Percentiles rank a stretch among this genome's conserved stretches.
phyloP scores from a whole-genome alignment of 2,888 invertebrate species.

The Hipparchia sbordonii region DNA sequence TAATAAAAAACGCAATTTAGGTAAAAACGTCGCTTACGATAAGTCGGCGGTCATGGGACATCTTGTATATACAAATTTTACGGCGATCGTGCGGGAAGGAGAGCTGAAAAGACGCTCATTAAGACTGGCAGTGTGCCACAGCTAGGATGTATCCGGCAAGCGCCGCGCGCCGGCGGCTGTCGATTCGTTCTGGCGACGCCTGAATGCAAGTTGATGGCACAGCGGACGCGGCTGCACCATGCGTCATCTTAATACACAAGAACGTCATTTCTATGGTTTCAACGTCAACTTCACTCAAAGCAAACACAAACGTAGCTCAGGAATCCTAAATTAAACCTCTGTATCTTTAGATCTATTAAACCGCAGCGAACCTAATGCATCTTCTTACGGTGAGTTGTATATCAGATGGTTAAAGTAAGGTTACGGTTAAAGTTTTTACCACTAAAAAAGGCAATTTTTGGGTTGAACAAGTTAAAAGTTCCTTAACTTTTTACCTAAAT shows the following conservation, averaged over 20 bases:
- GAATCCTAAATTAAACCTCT: constrained; percentile 19
- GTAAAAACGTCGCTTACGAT: no score
- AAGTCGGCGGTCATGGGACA: no score
- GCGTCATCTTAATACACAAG: constrained; percentile 59
- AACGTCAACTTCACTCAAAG: constrained; percentile 43
- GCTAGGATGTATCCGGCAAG: constrained; percentile 69
- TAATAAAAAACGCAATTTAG: no score
- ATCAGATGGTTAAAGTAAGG: no score
- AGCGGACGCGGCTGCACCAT: constrained; percentile 61
- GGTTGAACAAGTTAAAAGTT: no score
- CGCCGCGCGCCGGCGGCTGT: constrained; percentile 60
- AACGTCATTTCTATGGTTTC: constrained; percentile 50
- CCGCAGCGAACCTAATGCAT: background rate
- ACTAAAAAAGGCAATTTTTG: no score
- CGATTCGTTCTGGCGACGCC: constrained; percentile 70
- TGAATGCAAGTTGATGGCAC: constrained; percentile 64
- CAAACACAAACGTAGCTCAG: constrained; percentile 10
- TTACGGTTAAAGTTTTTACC: no score
- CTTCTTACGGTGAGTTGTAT: background rate
- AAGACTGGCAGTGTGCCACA: constrained; percentile 72
- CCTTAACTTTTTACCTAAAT: no score
- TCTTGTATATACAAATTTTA: background rate
- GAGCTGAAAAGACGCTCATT: constrained; percentile 61
- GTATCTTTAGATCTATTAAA: background rate
- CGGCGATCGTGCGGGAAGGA: constrained; percentile 30